A percentile compares a stretch with the other conserved stretches of the same genome.
phyloP scores from a whole-genome alignment of 2,113 vertebrate species.

The Sander lucioperca region DNA sequence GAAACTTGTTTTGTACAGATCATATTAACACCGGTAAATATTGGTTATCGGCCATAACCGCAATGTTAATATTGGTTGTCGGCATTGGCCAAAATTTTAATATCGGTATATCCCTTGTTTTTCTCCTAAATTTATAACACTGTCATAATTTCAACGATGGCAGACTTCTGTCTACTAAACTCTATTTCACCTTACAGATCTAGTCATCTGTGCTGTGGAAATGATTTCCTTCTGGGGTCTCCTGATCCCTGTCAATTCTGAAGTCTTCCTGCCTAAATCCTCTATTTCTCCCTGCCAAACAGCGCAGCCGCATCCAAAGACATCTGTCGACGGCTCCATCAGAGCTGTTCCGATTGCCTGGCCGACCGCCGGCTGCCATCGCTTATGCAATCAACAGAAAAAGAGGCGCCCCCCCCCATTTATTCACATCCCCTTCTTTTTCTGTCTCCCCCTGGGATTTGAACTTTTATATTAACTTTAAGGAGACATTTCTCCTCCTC shows the following conservation, averaged over 20 bases:
- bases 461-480: slow-evolving; percentile 69
- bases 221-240: slow-evolving; percentile 52
- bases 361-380: slow-evolving; percentile 44
- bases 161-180: too few species aligned
- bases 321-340: slow-evolving; percentile 67
- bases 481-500: slow-evolving; percentile 46
- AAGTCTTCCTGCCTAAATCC: slow-evolving; percentile 62
- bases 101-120: too few species aligned
- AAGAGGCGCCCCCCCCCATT: slow-evolving; percentile 11
- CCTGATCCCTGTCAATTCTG: slow-evolving; percentile 64
- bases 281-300: slow-evolving; percentile 61
- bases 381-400: slow-evolving; percentile 41
- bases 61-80: too few species aligned
- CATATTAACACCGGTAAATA: too few species aligned
- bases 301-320: slow-evolving; percentile 63
- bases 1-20: too few species aligned
- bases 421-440: slow-evolving; percentile 11
- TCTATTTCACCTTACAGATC: too few species aligned
- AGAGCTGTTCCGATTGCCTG: slow-evolving; percentile 52
- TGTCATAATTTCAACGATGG: too few species aligned
- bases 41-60: too few species aligned
- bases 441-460: slow-evolving; percentile 47
- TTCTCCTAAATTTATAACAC: too few species aligned
- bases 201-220: slow-evolving; percentile 24
- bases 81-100: too few species aligned